A percentile compares a stretch with the other conserved stretches of the same genome.
Conservation (phyloP, 2,113 vertebrate species). For the Daphoenositta chrysoptera region DNA sequence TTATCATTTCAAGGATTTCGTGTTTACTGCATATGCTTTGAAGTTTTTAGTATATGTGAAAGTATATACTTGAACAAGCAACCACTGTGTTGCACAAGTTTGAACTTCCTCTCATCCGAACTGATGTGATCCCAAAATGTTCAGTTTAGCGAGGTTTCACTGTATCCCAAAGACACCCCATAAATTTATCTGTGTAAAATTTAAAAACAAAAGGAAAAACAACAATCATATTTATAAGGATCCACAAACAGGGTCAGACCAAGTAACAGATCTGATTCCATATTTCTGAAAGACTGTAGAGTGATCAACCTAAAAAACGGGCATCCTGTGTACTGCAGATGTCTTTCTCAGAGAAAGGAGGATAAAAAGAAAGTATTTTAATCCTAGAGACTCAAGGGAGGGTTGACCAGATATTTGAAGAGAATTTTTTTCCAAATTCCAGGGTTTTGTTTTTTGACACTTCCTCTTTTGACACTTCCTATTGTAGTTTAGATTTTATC, state of each 20-base stretch:
- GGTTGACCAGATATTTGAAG: not conserved
- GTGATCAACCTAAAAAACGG: not conserved
- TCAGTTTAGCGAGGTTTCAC: not conserved
- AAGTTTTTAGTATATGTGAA: not conserved
- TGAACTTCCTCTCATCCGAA: slow-evolving; percentile 5
- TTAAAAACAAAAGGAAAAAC: not conserved
- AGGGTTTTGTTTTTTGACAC: not conserved
- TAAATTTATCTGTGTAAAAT: not conserved
- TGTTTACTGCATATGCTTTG: not conserved
- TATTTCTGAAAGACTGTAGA: not conserved
- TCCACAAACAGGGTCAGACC: not conserved
- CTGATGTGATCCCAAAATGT: not conserved
- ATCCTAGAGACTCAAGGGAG: not conserved
- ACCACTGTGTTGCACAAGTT: not conserved
- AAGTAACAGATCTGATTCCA: not conserved
- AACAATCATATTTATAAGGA: not conserved
- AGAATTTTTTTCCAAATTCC: not conserved
- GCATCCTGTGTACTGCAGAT: not conserved
- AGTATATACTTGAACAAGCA: not conserved
- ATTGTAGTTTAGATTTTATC: not conserved
- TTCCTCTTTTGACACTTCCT: not conserved
- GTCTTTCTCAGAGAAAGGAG: not conserved
- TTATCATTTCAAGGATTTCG: not conserved
- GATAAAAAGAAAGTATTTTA: not conserved
- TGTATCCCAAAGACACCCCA: not conserved